Percentiles rank a stretch among this genome's conserved stretches.
These are phyloP conservation scores for Brachyhypopomus gauderio DNA, from an alignment of 2,113 vertebrate species.

Conservation along the genomic window DNA sequence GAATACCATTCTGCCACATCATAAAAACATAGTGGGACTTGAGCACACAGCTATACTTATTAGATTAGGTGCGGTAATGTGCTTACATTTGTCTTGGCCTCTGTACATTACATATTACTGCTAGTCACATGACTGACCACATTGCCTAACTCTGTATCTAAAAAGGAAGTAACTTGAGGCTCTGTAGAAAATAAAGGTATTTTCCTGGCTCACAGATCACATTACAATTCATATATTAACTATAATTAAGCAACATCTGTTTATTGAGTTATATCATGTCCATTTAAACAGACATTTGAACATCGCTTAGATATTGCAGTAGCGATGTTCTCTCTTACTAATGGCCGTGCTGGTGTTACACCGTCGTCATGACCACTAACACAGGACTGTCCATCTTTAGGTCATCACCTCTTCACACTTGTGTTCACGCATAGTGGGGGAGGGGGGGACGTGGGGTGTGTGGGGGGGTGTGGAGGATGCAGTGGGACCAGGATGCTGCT, in stretches of 20 bases:
- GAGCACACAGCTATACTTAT: background rate
- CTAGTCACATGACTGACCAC: no score
- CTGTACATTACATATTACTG: background rate
- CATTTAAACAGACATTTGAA: background rate
- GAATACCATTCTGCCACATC: background rate
- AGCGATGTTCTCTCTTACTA: background rate
- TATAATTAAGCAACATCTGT: no score
- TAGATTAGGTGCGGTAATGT: background rate
- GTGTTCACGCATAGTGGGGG: background rate
- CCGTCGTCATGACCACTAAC: background rate
- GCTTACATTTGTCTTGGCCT: background rate
- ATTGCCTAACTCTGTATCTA: no score
- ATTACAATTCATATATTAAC: no score
- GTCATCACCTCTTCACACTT: background rate
- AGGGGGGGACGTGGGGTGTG: no score
- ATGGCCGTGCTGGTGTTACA: background rate
- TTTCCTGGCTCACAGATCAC: no score
- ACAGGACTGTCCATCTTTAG: background rate
- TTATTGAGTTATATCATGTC: no score
- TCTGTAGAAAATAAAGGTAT: no score
- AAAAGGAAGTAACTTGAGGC: no score
- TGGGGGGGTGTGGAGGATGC: no score
- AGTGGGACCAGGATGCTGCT: background rate
- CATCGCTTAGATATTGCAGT: background rate
- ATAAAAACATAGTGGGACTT: conserved; percentile 3